Evolutionary conservation across 2,113 vertebrate genomes (phyloP).

Genomic region (Phrynosoma platyrhinos): DNA sequence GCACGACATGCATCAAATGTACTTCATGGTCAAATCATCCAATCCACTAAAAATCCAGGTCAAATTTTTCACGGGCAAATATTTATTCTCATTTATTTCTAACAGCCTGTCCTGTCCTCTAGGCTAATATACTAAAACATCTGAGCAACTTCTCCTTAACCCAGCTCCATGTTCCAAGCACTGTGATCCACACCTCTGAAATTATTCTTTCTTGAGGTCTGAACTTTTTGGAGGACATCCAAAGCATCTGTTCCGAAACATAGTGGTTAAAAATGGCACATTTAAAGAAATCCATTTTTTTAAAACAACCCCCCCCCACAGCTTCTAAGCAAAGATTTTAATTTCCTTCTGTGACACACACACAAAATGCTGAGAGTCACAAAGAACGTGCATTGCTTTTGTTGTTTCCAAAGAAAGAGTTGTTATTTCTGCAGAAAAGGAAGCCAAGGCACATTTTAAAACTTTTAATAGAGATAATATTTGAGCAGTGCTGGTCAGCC

Average conservation of each 20-base stretch:
- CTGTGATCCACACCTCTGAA: background rate
- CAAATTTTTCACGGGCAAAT: background rate
- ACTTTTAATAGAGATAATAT: background rate
- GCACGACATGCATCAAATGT: background rate
- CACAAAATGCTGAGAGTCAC: background rate
- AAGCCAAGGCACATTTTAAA: background rate
- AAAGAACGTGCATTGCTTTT: background rate
- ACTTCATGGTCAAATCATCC: background rate
- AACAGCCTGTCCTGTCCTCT: background rate
- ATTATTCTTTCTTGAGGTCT: background rate
- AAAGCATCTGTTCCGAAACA: background rate
- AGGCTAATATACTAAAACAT: background rate
- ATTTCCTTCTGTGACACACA: background rate
- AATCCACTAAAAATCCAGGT: background rate
- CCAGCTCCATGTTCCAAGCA: background rate
- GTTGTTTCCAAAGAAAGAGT: background rate
- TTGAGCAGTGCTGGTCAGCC: background rate
- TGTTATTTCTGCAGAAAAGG: constrained; percentile 4
- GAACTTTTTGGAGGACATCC: background rate
- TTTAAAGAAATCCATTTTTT: background rate
- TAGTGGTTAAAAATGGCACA: background rate
- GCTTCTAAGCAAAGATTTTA: background rate
- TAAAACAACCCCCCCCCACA: background rate
- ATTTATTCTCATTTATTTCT: background rate
- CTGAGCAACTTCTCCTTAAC: background rate